A percentile compares a stretch with the other conserved stretches of the same genome.
Conservation (phyloP, 1,140 invertebrate species). For the Leptopilina boulardi region DNA sequence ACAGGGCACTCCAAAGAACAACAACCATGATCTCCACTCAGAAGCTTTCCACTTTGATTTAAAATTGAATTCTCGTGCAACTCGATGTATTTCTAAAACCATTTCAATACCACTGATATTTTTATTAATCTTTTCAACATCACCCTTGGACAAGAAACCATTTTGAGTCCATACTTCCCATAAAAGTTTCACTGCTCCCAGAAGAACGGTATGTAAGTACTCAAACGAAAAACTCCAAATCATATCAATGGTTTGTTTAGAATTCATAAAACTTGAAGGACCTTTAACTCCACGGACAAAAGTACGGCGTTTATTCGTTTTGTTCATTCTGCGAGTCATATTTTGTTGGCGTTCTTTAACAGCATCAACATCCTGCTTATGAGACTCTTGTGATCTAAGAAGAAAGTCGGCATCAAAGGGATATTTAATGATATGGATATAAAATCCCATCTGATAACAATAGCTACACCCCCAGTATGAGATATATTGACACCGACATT, state of each 20-base stretch:
- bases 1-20: conserved; percentile 51
- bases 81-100: conserved; percentile 34
- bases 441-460: background rate
- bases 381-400: background rate
- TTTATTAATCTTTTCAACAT: conserved; percentile 21
- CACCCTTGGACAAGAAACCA: background rate
- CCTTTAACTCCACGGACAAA: background rate
- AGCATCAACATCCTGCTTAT: background rate
- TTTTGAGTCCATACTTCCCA: conserved; percentile 20
- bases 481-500: background rate
- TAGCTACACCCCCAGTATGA: background rate
- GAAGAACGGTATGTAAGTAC: conserved; percentile 36
- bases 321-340: background rate
- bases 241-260: conserved; percentile 20
- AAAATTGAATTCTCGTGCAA: conserved; percentile 22
- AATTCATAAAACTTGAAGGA: background rate
- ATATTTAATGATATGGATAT: background rate
- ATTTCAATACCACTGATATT: background rate
- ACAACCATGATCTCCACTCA: conserved; percentile 50
- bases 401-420: background rate
- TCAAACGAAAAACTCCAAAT: conserved; percentile 36
- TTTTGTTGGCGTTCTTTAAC: background rate
- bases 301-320: background rate
- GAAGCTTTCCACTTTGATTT: conserved; percentile 42
- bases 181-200: conserved; percentile 22